Percentiles rank a stretch among this genome's conserved stretches.
These are phyloP conservation scores for Tribolium madens DNA, from an alignment of 1,140 invertebrate species.

Conservation along the genomic window DNA sequence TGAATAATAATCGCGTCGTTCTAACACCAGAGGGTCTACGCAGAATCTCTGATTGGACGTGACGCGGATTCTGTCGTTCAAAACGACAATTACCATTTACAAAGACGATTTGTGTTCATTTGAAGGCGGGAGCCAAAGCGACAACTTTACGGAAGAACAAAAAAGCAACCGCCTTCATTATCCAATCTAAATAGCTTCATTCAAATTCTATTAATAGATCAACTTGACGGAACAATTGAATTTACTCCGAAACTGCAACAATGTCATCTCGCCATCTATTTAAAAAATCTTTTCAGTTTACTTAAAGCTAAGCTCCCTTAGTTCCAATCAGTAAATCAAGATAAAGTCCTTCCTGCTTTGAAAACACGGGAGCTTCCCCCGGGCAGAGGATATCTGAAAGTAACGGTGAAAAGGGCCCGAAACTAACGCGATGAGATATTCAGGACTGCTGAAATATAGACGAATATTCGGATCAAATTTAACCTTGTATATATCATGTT, in stretches of 20 bases:
- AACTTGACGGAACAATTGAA: not conserved
- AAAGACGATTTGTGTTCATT: conserved; percentile 59
- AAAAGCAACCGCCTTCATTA: conserved; percentile 24
- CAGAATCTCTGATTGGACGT: conserved; percentile 50
- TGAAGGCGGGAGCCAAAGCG: conserved; percentile 50
- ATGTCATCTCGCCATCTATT: conserved; percentile 18
- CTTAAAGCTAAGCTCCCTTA: conserved; percentile 51
- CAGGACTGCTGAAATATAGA: conserved; percentile 49
- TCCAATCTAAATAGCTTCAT: conserved; percentile 37
- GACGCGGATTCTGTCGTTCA: conserved; percentile 53
- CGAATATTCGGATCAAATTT: conserved; percentile 53
- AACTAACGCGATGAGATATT: conserved; percentile 50
- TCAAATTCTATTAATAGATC: conserved; percentile 30
- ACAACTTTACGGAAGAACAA: conserved; percentile 19
- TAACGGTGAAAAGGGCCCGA: conserved; percentile 33
- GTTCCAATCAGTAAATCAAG: conserved; percentile 63
- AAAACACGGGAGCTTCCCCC: conserved; percentile 50
- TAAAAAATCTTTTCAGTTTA: conserved; percentile 54
- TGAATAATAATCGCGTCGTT: conserved; percentile 14
- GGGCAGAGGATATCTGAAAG: conserved; percentile 45
- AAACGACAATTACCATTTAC: conserved; percentile 57
- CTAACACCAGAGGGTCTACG: conserved; percentile 15
- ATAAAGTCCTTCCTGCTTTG: conserved; percentile 58
- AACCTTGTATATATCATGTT: conserved; percentile 52
- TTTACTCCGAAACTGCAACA: not conserved